A percentile compares a stretch with the other conserved stretches of the same genome.
Conservation (phyloP, 2,888 invertebrate genomes). For the Sarcophaga subvicina region DNA sequence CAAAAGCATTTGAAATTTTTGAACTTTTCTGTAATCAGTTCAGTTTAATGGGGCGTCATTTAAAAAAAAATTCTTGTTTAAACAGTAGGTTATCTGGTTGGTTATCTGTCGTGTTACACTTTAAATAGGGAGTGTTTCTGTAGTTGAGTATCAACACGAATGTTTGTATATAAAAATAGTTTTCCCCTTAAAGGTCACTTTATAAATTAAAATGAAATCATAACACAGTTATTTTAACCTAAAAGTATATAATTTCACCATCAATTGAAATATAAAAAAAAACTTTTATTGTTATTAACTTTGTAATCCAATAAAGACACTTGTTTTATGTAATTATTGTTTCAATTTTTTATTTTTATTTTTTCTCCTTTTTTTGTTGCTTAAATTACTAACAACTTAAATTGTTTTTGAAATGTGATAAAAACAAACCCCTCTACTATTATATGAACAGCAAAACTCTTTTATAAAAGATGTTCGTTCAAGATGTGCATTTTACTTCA, state of each 20-base stretch:
- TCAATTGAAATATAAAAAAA: not conserved
- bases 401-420: constrained; percentile 1
- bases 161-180: not conserved
- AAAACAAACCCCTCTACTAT: not conserved
- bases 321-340: constrained; percentile 15
- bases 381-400: constrained; percentile 38
- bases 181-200: constrained; percentile 18
- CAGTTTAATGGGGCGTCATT: not conserved
- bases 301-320: not conserved
- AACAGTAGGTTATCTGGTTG: not conserved
- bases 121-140: not conserved
- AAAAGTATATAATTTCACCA: not conserved
- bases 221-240: not conserved
- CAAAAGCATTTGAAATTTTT: not conserved
- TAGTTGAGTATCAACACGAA: not conserved
- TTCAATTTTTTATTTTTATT: too few species aligned
- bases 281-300: not conserved
- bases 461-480: not conserved
- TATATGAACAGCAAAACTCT: not conserved
- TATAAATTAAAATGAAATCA: not conserved
- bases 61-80: not conserved
- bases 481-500: constrained; percentile 20
- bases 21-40: not conserved
- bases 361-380: not conserved
- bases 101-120: not conserved